phyloP scores from a whole-genome alignment of 2,888 invertebrate species.

The Ophioninae sp. region DNA sequence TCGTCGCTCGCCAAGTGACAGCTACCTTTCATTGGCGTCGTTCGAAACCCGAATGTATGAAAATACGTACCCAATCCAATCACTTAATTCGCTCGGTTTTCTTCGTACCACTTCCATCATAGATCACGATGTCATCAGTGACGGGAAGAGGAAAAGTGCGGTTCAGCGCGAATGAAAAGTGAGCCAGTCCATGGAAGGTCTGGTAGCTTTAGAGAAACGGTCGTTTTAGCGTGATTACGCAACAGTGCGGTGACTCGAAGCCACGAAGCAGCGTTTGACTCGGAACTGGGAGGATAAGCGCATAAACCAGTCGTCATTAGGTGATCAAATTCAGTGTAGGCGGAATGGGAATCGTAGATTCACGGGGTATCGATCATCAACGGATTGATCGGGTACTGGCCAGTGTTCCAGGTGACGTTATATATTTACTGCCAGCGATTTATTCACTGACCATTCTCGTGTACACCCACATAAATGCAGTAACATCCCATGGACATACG shows the following conservation, averaged over 20 bases:
- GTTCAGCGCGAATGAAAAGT: not conserved
- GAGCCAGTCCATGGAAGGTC: not conserved
- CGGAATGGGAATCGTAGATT: constrained; percentile 14
- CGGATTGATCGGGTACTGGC: constrained; percentile 23
- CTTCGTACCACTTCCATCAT: not conserved
- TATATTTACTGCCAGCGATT: constrained; percentile 40
- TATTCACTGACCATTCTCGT: constrained; percentile 24
- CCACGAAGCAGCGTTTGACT: not conserved
- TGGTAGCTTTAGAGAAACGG: not conserved
- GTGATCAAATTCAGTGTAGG: constrained; percentile 12
- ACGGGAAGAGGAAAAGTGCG: not conserved
- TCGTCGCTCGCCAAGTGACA: not conserved
- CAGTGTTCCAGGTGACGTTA: constrained; percentile 41
- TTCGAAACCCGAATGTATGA: not conserved
- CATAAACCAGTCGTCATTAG: constrained; percentile 23
- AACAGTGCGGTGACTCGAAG: constrained; percentile 2
- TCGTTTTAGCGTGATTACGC: not conserved
- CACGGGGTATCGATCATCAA: constrained; percentile 26
- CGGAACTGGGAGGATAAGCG: not conserved
- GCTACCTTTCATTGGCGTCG: not conserved
- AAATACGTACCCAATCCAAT: not conserved
- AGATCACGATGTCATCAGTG: not conserved
- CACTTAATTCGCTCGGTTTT: not conserved
- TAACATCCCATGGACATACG: constrained; percentile 18
- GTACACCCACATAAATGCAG: not conserved